Evolutionary conservation across 2,888 invertebrate species (phyloP).

Genomic region (Dolichomitus sp.): DNA sequence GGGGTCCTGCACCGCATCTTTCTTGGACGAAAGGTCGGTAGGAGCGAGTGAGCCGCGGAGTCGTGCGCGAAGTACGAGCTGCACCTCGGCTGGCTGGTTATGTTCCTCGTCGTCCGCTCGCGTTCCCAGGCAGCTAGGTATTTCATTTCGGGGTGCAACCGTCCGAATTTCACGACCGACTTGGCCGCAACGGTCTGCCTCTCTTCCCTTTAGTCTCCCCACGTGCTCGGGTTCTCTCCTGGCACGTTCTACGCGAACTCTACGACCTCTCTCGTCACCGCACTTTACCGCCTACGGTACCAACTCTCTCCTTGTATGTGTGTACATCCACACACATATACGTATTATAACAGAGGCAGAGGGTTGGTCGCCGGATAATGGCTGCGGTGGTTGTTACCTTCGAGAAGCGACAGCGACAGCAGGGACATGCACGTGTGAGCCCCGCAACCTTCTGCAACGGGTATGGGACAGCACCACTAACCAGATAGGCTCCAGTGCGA

Average conservation of each 20-base stretch:
- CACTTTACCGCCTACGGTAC: conserved; percentile 50
- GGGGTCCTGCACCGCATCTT: conserved; percentile 37
- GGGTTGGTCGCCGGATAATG: conserved; percentile 57
- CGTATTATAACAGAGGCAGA: conserved; percentile 23
- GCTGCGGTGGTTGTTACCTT: conserved; percentile 62
- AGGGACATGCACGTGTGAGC: conserved; percentile 18
- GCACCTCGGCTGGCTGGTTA: conserved; percentile 36
- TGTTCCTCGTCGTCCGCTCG: conserved; percentile 46
- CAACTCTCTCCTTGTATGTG: conserved; percentile 15
- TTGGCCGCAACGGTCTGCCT: conserved; percentile 62
- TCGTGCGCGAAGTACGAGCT: conserved; percentile 52
- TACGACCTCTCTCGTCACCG: conserved; percentile 61
- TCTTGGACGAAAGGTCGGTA: conserved; percentile 45
- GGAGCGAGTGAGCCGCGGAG: conserved; percentile 1
- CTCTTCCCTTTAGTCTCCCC: conserved; percentile 25
- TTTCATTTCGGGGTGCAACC: conserved; percentile 67
- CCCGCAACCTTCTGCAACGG: conserved; percentile 6
- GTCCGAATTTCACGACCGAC: conserved; percentile 68
- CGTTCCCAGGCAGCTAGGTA: conserved; percentile 55
- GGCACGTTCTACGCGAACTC: conserved; percentile 20
- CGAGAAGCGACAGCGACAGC: conserved; percentile 52
- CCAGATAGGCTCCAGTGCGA: conserved; percentile 12
- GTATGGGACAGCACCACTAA: not conserved
- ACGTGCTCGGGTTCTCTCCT: conserved; percentile 40
- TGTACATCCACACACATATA: conserved; percentile 18